Base-by-base conservation (phyloP, 2,113 vertebrate genomes). In the Electrona antarctica region DNA sequence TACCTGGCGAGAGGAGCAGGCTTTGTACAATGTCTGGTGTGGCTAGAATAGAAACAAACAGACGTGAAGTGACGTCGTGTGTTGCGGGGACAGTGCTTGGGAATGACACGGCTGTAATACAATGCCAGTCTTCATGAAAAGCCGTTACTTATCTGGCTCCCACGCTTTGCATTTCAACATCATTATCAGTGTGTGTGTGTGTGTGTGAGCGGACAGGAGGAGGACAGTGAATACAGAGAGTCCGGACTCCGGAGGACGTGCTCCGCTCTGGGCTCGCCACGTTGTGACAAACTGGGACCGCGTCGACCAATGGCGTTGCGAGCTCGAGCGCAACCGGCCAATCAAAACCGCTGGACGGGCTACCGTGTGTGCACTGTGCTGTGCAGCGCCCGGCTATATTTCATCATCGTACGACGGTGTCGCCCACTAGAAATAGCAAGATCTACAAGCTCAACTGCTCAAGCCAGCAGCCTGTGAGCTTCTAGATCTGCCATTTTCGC, bases 231-330 rank as follows among this genome's bases (percentile, higher is more conserved):
- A 6, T 41, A 6, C 3, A 41, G 33, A 41, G 33, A 41, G 33
- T 41, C 33, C 3, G 33, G 21, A 21, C 21, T 21, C 21, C 21
- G 21, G 21, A 21, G 21, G 21, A 90, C 89, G 86, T 92, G 88
- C 81, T 10, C 11, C 28, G n/a, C 76, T 74, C 69, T 63, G 2
- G 80, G 71, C 77, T 6, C 82, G 86, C 90, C 90, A 92, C 91
- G 89, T 90, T 84, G 66, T 61, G 71, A 51, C 55, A 48, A 14
- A 33, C 33, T 3, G 5, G 10, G 1, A 11, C 33, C 3, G 0
- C 6, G 1, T 9, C 58, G 75, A 45, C 92, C 90, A 92, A 92
- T 91, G 66, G 74, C 10, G 54, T 73, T 29, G 33, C 45, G 58
- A 0, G 7, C 6, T 41, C 2, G 33, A 47, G 21, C 21, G 41